Evolutionary conservation across 2,888 invertebrate genomes (phyloP).

Genomic region (Saturnia pavonia): DNA sequence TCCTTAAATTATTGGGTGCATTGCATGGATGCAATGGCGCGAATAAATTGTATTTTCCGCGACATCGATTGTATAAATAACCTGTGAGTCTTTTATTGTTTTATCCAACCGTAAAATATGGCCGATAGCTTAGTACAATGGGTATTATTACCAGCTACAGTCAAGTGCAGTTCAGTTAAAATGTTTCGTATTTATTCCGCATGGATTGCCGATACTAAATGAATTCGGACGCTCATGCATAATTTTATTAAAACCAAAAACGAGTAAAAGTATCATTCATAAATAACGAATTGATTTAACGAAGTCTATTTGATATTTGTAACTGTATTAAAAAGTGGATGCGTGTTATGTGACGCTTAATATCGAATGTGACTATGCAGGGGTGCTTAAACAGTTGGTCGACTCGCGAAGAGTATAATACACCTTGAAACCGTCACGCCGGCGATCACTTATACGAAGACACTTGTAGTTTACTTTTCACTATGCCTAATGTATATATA

Average conservation of each 20-base stretch:
- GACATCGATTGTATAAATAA: slow-evolving; percentile 40
- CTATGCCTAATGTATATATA: too few relatives aligned
- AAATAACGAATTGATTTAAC: not conserved
- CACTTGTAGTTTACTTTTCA: too few relatives aligned
- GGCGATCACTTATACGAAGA: too few relatives aligned
- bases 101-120: slow-evolving; percentile 50
- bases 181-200: slow-evolving; percentile 36
- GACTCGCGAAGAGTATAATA: too few relatives aligned
- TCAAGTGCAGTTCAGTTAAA: slow-evolving; percentile 32
- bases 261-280: not conserved
- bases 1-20: slow-evolving; percentile 31
- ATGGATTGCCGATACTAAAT: slow-evolving; percentile 41
- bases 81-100: slow-evolving; percentile 46
- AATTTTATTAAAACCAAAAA: slow-evolving; percentile 41
- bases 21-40: slow-evolving; percentile 37
- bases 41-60: slow-evolving; percentile 41
- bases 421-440: too few relatives aligned
- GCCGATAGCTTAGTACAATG: slow-evolving; percentile 48
- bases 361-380: too few relatives aligned
- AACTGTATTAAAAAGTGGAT: not conserved
- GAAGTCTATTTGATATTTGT: not conserved
- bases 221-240: slow-evolving; percentile 42
- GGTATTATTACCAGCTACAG: slow-evolving; percentile 45
- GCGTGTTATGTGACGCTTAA: too few relatives aligned
- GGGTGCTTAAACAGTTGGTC: too few relatives aligned